Conservation (phyloP, 2,888 invertebrate species). For the Pyrrhia umbra region DNA sequence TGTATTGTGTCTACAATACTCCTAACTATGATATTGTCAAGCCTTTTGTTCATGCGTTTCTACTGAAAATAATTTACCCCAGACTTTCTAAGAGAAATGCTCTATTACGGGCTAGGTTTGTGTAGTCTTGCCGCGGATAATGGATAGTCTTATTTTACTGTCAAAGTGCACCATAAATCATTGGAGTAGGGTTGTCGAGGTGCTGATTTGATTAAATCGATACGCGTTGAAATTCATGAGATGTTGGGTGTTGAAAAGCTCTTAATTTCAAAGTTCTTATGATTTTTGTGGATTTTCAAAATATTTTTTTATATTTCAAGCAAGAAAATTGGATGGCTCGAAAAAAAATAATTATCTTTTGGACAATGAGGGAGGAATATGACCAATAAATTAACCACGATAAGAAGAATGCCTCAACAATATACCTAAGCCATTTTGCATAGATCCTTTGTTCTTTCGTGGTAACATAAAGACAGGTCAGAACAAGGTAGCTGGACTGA, state of each 20-base stretch:
- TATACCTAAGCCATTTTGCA: no score
- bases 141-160: constrained; percentile 59
- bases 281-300: no score
- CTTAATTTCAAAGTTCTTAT: no score
- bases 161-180: constrained; percentile 53
- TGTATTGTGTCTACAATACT: constrained; percentile 3
- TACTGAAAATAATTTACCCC: constrained; percentile 23
- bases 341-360: no score
- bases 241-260: background rate
- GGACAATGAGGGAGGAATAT: no score
- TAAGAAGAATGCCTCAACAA: no score
- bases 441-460: no score
- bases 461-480: no score
- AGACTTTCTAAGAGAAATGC: constrained; percentile 57
- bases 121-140: constrained; percentile 39
- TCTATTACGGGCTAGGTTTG: constrained; percentile 10
- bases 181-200: constrained; percentile 38
- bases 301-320: no score
- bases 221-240: background rate
- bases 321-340: no score
- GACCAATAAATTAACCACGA: no score
- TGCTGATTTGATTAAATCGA: constrained; percentile 5
- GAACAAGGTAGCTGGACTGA: no score
- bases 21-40: constrained; percentile 17
- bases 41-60: constrained; percentile 41